Evolutionary conservation across 2,888 invertebrate species (phyloP).

Genomic region (Acanthopleura granulata): DNA sequence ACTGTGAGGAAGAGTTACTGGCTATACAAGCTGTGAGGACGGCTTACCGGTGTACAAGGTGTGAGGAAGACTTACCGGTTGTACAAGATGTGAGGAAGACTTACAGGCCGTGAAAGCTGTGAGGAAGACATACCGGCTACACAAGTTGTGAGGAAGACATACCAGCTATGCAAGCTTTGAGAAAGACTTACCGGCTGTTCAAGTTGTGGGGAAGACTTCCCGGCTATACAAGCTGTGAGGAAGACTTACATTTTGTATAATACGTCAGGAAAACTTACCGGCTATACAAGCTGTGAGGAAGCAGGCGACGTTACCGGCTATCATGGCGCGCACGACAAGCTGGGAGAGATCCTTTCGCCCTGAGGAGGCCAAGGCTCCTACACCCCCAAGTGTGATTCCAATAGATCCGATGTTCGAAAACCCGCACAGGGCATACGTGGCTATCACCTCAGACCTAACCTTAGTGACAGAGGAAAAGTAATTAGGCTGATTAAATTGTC

Average conservation of each 20-base stretch:
- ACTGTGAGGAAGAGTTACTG: slow-evolving; percentile 69
- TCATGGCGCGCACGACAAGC: slow-evolving; percentile 63
- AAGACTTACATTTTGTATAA: too few species aligned
- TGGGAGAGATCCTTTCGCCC: slow-evolving; percentile 49
- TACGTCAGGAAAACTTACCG: slow-evolving; percentile 48
- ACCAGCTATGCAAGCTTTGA: too few species aligned
- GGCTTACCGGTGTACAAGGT: too few species aligned
- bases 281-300: slow-evolving; percentile 68
- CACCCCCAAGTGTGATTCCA: slow-evolving; percentile 57
- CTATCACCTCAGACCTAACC: slow-evolving; percentile 48
- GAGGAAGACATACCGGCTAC: too few species aligned
- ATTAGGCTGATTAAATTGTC: too few species aligned
- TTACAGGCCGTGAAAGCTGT: too few species aligned
- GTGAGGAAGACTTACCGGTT: too few species aligned
- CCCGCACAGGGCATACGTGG: slow-evolving; percentile 65
- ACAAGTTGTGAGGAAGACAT: too few species aligned
- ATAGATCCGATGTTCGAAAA: slow-evolving; percentile 63
- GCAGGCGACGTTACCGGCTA: slow-evolving; percentile 67
- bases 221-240: too few species aligned
- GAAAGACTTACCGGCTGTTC: too few species aligned
- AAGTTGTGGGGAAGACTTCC: too few species aligned
- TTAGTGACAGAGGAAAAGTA: neutral
- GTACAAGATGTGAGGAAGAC: too few species aligned
- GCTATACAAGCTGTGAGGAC: slow-evolving; percentile 40
- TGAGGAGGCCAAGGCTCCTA: slow-evolving; percentile 62